A percentile compares a stretch with the other conserved stretches of the same genome.
Conservation (phyloP, 2,113 vertebrate genomes). For the Sinocyclocheilus anophthalmus region DNA sequence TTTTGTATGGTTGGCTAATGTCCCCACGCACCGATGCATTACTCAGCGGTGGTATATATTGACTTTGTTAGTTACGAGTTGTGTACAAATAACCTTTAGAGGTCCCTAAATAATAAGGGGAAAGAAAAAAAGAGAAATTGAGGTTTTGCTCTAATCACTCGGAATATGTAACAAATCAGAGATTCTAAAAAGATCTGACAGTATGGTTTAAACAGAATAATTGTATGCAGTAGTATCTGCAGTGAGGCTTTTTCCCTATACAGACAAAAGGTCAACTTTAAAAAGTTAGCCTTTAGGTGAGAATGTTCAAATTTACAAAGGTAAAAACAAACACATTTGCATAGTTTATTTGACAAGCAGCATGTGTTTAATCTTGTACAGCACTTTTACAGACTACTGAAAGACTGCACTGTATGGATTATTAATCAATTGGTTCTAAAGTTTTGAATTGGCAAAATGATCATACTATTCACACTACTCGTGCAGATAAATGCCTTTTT, state of each 20-base stretch:
- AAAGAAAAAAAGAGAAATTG: not conserved
- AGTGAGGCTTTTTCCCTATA: not conserved
- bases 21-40: conserved; percentile 9
- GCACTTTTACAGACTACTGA: not conserved
- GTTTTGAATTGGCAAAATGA: not conserved
- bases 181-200: too few relatives aligned
- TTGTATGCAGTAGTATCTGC: not conserved
- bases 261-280: not conserved
- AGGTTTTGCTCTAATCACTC: not conserved
- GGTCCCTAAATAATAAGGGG: conserved; percentile 3
- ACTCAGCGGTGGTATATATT: conserved; percentile 26
- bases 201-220: not conserved
- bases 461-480: not conserved
- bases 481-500: not conserved
- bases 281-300: too few relatives aligned
- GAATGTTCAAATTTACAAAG: too few relatives aligned
- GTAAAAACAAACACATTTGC: not conserved
- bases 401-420: not conserved
- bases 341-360: not conserved
- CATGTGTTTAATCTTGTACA: not conserved
- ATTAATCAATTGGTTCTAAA: not conserved
- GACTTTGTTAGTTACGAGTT: not conserved
- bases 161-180: not conserved
- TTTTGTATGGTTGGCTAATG: conserved; percentile 7
- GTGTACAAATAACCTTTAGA: conserved; percentile 32